Percentiles rank a stretch among this genome's conserved stretches.
phyloP scores from a whole-genome alignment of 1,140 invertebrate genomes.

The Pseudomyrmex pallidus region DNA sequence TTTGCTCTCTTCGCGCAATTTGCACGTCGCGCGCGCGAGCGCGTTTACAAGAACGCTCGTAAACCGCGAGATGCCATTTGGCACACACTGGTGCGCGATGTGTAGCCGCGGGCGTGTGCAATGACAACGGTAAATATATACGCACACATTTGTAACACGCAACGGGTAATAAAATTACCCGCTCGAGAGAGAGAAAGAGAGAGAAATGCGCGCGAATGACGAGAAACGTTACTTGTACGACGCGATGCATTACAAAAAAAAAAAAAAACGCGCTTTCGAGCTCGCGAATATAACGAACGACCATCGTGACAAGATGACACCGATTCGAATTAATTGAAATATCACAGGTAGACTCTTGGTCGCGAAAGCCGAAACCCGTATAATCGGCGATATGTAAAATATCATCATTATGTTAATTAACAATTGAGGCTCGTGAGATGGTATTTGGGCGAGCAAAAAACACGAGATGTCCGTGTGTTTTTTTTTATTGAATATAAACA shows the following conservation, averaged over 20 bases:
- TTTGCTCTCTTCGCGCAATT: constrained; percentile 14
- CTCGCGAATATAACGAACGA: not conserved
- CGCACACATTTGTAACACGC: constrained; percentile 2
- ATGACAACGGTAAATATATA: constrained; percentile 7
- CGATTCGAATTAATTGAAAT: constrained; percentile 34
- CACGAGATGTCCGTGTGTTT: too few species aligned
- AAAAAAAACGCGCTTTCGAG: not conserved
- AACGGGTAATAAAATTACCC: constrained; percentile 10
- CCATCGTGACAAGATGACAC: not conserved
- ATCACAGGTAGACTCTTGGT: not conserved
- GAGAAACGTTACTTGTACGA: constrained; percentile 2
- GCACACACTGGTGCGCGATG: not conserved
- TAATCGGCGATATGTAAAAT: too few species aligned
- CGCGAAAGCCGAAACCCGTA: not conserved
- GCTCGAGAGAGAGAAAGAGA: not conserved
- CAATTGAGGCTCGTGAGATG: not conserved
- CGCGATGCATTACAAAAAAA: constrained; percentile 11
- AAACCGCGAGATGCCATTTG: constrained; percentile 42
- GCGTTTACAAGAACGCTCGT: constrained; percentile 1
- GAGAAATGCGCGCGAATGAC: not conserved
- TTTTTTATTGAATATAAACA: too few species aligned
- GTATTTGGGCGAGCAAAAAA: not conserved
- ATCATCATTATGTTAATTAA: too few species aligned
- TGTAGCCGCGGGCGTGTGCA: not conserved
- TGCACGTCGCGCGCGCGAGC: not conserved